Evolutionary conservation across 2,113 vertebrate genomes (phyloP).

Genomic region (Tauraco erythrolophus): DNA sequence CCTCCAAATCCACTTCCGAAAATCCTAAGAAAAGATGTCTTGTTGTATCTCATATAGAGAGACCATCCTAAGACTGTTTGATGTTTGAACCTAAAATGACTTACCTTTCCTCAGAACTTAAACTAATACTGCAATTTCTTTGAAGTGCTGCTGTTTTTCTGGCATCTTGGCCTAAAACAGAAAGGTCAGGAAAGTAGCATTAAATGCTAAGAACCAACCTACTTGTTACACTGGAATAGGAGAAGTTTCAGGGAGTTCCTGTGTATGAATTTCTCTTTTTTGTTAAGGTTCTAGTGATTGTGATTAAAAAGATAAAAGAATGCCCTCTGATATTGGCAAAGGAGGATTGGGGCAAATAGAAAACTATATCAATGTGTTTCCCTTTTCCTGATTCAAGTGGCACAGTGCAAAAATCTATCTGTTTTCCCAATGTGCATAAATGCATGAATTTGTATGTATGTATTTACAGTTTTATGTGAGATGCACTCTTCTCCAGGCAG

Average conservation of each 20-base stretch:
- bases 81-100: background rate
- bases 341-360: background rate
- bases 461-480: constrained; percentile 27
- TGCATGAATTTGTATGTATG: background rate
- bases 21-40: background rate
- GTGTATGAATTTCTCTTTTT: background rate
- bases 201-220: background rate
- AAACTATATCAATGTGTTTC: background rate
- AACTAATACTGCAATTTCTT: background rate
- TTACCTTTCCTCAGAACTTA: background rate
- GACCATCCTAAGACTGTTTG: background rate
- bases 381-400: background rate
- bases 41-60: background rate
- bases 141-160: background rate
- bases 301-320: background rate
- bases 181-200: background rate
- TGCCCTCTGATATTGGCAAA: background rate
- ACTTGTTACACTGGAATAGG: background rate
- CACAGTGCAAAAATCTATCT: accelerated
- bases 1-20: background rate
- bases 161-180: background rate
- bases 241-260: background rate
- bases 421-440: background rate
- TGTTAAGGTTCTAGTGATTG: background rate
- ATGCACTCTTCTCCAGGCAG: constrained; percentile 41